Conservation (phyloP, 2,113 vertebrate species). For the Leptocoma aspasia region DNA sequence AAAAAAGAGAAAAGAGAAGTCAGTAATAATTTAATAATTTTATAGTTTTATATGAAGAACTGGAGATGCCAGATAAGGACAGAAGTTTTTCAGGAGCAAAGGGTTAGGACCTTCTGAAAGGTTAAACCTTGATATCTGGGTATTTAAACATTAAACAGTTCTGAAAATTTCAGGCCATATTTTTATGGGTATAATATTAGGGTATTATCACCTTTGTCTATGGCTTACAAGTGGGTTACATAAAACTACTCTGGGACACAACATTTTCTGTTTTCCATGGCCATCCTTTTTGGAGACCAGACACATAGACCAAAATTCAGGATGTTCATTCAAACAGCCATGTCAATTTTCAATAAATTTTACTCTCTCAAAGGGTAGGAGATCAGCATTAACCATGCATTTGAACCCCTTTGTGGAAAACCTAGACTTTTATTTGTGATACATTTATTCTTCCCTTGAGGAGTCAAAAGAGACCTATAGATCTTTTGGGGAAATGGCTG, state of each 20-base stretch:
- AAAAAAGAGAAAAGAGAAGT: background rate
- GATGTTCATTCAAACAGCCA: background rate
- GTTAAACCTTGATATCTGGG: background rate
- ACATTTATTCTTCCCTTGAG: background rate
- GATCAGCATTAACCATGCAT: background rate
- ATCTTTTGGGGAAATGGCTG: background rate
- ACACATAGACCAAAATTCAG: background rate
- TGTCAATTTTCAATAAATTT: background rate
- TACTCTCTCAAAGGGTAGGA: background rate
- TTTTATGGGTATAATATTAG: background rate
- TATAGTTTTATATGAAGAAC: background rate
- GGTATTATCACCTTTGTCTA: background rate
- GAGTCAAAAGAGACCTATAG: constrained; percentile 5
- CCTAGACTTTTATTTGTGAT: background rate
- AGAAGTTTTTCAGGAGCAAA: background rate
- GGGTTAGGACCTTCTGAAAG: background rate
- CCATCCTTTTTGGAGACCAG: background rate
- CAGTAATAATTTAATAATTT: background rate
- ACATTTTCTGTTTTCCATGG: background rate
- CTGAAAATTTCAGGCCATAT: background rate
- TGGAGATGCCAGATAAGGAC: background rate
- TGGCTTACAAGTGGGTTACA: background rate
- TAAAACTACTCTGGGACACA: background rate
- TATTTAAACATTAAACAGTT: background rate
- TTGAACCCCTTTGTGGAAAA: background rate